Evolutionary conservation across 2,888 invertebrate species (phyloP).

Genomic region (Heliconius sara): DNA sequence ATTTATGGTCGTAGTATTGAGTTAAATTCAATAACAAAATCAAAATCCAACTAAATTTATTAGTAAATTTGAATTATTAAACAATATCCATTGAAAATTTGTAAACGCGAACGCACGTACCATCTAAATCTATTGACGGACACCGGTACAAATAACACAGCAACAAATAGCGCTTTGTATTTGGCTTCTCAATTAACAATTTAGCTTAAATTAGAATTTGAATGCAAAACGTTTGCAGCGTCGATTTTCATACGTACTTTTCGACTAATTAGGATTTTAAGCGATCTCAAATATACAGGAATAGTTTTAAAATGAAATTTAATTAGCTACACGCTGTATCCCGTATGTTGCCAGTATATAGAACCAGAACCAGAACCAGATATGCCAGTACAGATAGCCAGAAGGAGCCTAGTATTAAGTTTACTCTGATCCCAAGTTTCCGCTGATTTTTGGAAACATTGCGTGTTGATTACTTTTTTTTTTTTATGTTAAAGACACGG

Average conservation of each 20-base stretch:
- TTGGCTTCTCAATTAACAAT: slow-evolving; percentile 45
- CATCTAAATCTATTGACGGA: slow-evolving; percentile 35
- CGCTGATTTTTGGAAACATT: no score
- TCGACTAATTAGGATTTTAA: slow-evolving; percentile 44
- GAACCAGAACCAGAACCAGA: no score
- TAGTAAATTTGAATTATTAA: neutral
- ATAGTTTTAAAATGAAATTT: slow-evolving; percentile 38
- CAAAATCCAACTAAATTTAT: neutral
- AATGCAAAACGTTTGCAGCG: slow-evolving; percentile 41
- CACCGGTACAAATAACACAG: slow-evolving; percentile 34
- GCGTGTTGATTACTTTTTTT: no score
- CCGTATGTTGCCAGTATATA: no score
- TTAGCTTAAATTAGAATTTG: slow-evolving; percentile 43
- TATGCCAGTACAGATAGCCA: no score
- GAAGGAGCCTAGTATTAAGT: no score
- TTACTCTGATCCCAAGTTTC: no score
- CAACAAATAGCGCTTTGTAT: slow-evolving; percentile 33
- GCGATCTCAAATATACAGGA: slow-evolving; percentile 34
- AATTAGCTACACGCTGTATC: no score
- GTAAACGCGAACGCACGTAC: neutral
- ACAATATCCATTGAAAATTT: neutral
- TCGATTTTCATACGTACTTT: slow-evolving; percentile 34
- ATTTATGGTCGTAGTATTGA: no score
- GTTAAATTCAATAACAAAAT: no score
- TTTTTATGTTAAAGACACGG: no score